Base-by-base conservation (phyloP, 2,797 vertebrate species). In the Hemibagrus guttatus region DNA sequence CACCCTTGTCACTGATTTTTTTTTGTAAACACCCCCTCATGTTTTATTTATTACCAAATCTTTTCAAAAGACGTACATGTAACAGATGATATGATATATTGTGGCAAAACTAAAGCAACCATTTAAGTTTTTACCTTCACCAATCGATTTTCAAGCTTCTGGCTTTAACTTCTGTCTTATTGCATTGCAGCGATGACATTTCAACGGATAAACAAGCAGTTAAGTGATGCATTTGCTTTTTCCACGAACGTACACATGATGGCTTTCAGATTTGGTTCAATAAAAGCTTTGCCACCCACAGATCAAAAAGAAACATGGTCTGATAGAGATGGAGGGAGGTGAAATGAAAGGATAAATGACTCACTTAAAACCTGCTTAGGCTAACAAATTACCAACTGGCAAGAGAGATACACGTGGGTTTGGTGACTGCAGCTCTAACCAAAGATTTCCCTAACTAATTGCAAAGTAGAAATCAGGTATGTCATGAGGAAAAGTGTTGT, bases 101-200 rank as follows among this genome's bases (percentile, higher is more conserved):
- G 16, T 75, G 64, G 59, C 64, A 85, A 26, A n/a, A 35, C 81
- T 52, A 52, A 74, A 61, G 4, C 17, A 16, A 72, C 19, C 49
- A 42, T 17, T n/a, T n/a, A n/a, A n/a, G n/a, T 39, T 39, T 39
- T 39, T 39, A 39, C 35, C 35, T 39, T 39, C 35, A 4, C 35
- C 39, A 74, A 75, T 83, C 74, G 86, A 61, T 81, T 88, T 75
- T 54, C 80, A 81, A 64, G 46, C 84, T 89, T 69, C 88, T 88
- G 83, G 76, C 68, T 66, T 89, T 81, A 59, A 84, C 87, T 89
- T 85, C 85, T 83, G 68, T 86, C 64, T 88, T 72, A 80, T 89
- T 90, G 89, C 79, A 87, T 87, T 90, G 89, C 75, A 88, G 86
- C 91, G 23, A 86, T 91, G 85, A 84, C 85, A 81, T 91, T 92